These are phyloP conservation scores for Cisticola juncidis DNA, from an alignment of 2,113 vertebrate species.

Conservation along the genomic window DNA sequence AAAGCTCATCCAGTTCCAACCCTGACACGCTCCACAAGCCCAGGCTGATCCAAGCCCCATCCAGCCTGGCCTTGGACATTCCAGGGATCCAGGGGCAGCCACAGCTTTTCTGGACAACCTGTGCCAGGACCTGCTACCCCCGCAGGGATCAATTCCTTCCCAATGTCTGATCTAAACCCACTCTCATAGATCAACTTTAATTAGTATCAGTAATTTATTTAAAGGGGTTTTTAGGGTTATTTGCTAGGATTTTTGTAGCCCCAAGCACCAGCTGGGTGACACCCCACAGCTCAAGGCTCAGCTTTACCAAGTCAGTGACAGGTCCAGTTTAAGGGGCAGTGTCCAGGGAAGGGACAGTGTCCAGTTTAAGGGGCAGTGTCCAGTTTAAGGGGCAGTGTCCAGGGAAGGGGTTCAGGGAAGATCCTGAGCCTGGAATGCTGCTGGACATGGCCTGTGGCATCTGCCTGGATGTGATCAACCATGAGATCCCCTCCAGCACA, in stretches of 20 bases:
- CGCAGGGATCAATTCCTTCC: neutral
- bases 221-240: fast-evolving
- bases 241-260: neutral
- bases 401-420: neutral
- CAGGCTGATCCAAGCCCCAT: neutral
- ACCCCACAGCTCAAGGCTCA: too few species aligned
- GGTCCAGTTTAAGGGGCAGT: neutral
- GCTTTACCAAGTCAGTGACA: neutral
- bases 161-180: fast-evolving
- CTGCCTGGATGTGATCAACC: neutral
- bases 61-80: neutral
- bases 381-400: neutral
- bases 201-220: neutral
- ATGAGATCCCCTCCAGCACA: neutral
- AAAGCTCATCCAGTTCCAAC: neutral
- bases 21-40: fast-evolving
- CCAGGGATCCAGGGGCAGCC: neutral
- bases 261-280: neutral
- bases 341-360: neutral
- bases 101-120: neutral
- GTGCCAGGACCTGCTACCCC: neutral
- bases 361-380: neutral
- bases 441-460: neutral
- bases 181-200: neutral
- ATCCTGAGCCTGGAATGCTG: neutral